Base-by-base conservation (phyloP, 2,888 invertebrate genomes). In the Scaptomyza flava region DNA sequence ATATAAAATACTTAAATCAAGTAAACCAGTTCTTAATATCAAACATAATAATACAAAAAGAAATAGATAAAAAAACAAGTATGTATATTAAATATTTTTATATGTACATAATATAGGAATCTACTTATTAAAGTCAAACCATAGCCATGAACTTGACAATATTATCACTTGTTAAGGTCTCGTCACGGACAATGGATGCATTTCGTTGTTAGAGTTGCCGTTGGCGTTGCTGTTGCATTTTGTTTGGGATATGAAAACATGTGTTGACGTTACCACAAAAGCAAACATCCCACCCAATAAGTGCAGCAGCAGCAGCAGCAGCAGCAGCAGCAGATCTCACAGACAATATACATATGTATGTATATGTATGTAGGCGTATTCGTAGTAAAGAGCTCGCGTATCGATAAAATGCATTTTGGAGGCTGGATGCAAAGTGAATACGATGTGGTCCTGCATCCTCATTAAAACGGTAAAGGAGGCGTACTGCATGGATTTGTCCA, bases 211-310 rank as follows among this genome's bases (percentile, higher is more conserved):
- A 17, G 36, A 27, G 34, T 60, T 42, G 34, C 62, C 27, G 27
- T 27, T 27, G 27, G 4, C 5, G 27, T 27, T 27, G 27, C 4
- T 3, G n/a, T 23, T 53, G 53, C 66, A 43, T 60, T 48, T 64
- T 61, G 65, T 68, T 51, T 61, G 69, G 70, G 58, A 69, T 80
- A 76, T 64, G 63, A 62, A 80, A 87, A 84, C 84, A 84, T 80
- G 77, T 84, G 84, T 84, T 69, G 82, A 72, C 64, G 77, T 65
- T 71, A 79, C 84, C 81, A 59, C 85, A 87, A 81, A 66, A 31
- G 77, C 75, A 68, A 66, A 72, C 78, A 74, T 45, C n/a, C 52
- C 31, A 27, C 66, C 68, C 73, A 45, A 17, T 61, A 42, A 23
- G 34, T 20, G n/a, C 23, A n/a, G n/a, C n/a, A 20, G 14, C 33